Percentiles rank a stretch among this genome's conserved stretches.
Conservation (phyloP, 1,140 invertebrate genomes). For the Lepidotrigona ventralis region DNA sequence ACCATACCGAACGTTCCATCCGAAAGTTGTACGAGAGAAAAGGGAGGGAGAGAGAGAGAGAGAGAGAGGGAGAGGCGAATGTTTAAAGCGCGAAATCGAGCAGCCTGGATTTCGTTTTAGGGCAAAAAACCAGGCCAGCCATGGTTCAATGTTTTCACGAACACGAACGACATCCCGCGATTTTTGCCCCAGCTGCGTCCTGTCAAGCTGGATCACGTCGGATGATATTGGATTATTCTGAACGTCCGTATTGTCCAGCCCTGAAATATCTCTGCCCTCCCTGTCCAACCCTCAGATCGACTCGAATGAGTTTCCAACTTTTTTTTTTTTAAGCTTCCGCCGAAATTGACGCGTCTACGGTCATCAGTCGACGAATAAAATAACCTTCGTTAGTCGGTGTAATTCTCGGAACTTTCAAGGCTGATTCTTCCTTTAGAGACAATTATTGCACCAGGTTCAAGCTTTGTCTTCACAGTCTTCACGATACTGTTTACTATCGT, state of each 20-base stretch:
- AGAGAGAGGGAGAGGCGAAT: background rate
- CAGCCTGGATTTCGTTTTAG: background rate
- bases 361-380: background rate
- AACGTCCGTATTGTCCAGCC: constrained; percentile 13
- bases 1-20: background rate
- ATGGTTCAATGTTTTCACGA: background rate
- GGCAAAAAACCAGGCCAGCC: background rate
- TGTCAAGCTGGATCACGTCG: constrained; percentile 33
- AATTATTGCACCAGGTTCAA: too few relatives aligned
- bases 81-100: constrained; percentile 1
- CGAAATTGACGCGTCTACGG: too few relatives aligned
- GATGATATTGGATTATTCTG: constrained; percentile 41
- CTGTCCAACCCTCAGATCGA: background rate
- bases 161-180: background rate
- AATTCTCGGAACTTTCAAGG: too few relatives aligned
- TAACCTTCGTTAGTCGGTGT: background rate
- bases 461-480: too few relatives aligned
- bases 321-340: background rate
- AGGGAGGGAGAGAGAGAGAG: too few relatives aligned
- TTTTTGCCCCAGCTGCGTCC: constrained; percentile 34
- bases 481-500: too few relatives aligned
- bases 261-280: background rate
- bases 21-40: background rate
- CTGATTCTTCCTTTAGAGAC: too few relatives aligned
- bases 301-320: background rate